Evolutionary conservation across 2,888 invertebrate genomes (phyloP).

Genomic region (Rhynchonema sp.): DNA sequence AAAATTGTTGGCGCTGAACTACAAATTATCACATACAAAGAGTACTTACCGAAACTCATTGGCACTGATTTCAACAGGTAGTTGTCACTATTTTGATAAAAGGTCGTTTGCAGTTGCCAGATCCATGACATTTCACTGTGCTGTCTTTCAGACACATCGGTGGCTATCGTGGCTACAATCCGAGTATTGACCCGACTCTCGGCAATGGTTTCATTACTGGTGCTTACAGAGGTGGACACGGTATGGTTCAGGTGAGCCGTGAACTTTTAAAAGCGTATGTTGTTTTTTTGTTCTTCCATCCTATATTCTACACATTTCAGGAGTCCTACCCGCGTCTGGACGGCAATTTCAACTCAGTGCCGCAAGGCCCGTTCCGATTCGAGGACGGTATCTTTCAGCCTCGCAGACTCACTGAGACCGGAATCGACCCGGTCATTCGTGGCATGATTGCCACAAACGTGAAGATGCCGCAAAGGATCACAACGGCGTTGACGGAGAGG

Average conservation of each 20-base stretch:
- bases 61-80: not conserved
- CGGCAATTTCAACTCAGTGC: constrained; percentile 52
- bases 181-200: constrained; percentile 56
- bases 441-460: constrained; percentile 69
- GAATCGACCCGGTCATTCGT: constrained; percentile 73
- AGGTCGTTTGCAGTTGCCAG: too few relatives aligned
- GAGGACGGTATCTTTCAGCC: constrained; percentile 87
- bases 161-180: constrained; percentile 56
- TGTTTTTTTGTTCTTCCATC: not conserved
- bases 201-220: constrained; percentile 88
- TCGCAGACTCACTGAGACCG: constrained; percentile 80
- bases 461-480: constrained; percentile 35
- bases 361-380: constrained; percentile 64
- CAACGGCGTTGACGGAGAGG: not conserved
- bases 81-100: too few relatives aligned
- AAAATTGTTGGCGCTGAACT: constrained; percentile 59
- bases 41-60: constrained; percentile 63
- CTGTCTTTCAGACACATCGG: constrained; percentile 46
- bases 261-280: not conserved
- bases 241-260: not conserved
- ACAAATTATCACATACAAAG: constrained; percentile 18
- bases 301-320: too few relatives aligned
- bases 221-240: constrained; percentile 44
- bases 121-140: too few relatives aligned
- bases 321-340: constrained; percentile 53